A percentile compares a stretch with the other conserved stretches of the same genome.
These are phyloP conservation scores for Brotogeris chrysoptera DNA, from an alignment of 2,797 vertebrate species.

Conservation along the genomic window DNA sequence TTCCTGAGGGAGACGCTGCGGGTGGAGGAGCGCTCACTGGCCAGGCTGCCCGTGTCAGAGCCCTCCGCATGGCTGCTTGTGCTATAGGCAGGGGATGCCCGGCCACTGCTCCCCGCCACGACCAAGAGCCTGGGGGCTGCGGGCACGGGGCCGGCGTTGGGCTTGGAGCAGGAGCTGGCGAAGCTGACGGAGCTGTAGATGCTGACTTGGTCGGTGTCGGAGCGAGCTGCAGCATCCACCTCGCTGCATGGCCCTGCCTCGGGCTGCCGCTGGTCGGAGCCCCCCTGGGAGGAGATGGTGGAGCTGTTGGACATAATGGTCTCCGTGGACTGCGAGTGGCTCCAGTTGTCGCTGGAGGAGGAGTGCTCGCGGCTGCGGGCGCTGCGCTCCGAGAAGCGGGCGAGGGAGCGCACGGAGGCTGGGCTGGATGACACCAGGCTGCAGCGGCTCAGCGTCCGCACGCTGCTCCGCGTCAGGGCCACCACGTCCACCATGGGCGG, in stretches of 20 bases:
- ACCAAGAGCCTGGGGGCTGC: background rate
- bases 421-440: constrained; percentile 91
- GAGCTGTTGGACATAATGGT: constrained; percentile 89
- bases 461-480: constrained; percentile 85
- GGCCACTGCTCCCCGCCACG: constrained; percentile 43
- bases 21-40: constrained; percentile 78
- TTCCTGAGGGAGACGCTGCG: constrained; percentile 90
- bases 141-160: background rate
- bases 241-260: background rate
- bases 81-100: constrained; percentile 63
- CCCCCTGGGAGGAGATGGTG: constrained; percentile 85
- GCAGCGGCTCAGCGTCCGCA: constrained; percentile 90
- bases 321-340: constrained; percentile 90
- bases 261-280: constrained; percentile 73
- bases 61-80: constrained; percentile 65
- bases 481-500: constrained; percentile 93
- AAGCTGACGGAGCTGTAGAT: constrained; percentile 68
- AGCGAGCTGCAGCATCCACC: accelerated
- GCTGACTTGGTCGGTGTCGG: constrained; percentile 61
- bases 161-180: constrained; percentile 53
- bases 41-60: constrained; percentile 78
- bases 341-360: constrained; percentile 86
- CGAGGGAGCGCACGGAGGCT: constrained; percentile 82
- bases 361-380: constrained; percentile 78
- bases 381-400: constrained; percentile 77